A percentile compares a stretch with the other conserved stretches of the same genome.
phyloP scores from a whole-genome alignment of 2,888 invertebrate species.

The Onthophagus sagittarius region DNA sequence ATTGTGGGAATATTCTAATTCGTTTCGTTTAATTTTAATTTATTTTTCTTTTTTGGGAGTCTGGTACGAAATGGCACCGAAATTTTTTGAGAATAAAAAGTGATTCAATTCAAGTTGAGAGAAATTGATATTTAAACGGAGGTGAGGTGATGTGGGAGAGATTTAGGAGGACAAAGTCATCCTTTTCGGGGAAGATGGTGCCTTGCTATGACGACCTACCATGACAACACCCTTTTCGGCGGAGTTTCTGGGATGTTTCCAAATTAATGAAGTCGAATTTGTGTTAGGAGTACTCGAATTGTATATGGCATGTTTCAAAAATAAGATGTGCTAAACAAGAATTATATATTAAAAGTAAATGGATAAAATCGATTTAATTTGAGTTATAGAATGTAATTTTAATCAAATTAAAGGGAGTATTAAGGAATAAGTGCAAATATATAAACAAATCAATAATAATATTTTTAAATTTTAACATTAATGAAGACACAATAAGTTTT shows the following conservation, averaged over 20 bases:
- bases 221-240: slow-evolving; percentile 43
- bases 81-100: slow-evolving; percentile 7
- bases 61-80: not conserved
- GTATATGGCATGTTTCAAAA: too few relatives aligned
- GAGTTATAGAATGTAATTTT: too few relatives aligned
- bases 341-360: too few relatives aligned
- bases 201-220: slow-evolving; percentile 44
- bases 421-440: too few relatives aligned
- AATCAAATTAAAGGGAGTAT: too few relatives aligned
- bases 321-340: too few relatives aligned
- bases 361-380: too few relatives aligned
- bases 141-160: too few relatives aligned
- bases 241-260: slow-evolving; percentile 35
- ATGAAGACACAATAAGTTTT: too few relatives aligned
- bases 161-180: not conserved
- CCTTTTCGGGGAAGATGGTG: slow-evolving; percentile 36
- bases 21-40: slow-evolving; percentile 2
- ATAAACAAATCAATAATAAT: too few relatives aligned
- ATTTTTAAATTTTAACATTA: too few relatives aligned
- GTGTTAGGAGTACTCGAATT: not conserved
- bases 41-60: not conserved
- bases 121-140: not conserved
- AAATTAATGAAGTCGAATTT: slow-evolving; percentile 23
- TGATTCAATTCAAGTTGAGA: too few relatives aligned
- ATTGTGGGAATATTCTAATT: not conserved